Evolutionary conservation across 64 coral and sea anemone genomes (phyloP).

Genomic region (Dendrophyllia cribrosa): DNA sequence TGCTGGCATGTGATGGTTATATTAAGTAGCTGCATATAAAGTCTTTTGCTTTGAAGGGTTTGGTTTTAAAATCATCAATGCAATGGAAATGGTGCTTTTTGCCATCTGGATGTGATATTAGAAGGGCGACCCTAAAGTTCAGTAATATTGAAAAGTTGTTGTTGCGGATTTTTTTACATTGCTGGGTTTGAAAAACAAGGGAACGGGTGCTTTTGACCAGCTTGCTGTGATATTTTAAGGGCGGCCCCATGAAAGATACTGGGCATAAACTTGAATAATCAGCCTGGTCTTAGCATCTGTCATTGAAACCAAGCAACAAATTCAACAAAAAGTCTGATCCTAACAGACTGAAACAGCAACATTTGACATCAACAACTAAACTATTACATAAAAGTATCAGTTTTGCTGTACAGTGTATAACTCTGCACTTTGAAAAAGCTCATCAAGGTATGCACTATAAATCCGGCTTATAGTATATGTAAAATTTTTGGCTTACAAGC

Average conservation of each 20-base stretch:
- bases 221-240: no score
- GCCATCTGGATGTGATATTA: no score
- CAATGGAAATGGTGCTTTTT: no score
- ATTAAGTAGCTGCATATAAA: no score
- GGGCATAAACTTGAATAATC: slow-evolving; percentile 75
- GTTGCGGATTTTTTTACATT: neutral
- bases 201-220: no score
- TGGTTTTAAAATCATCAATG: no score
- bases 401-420: slow-evolving; percentile 17
- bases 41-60: no score
- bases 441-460: slow-evolving; percentile 22
- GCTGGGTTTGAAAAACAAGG: no score
- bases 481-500: neutral
- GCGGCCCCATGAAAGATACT: neutral
- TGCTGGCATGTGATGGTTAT: no score
- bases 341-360: slow-evolving; percentile 28
- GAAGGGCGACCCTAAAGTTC: no score
- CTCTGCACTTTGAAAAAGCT: slow-evolving; percentile 36
- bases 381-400: slow-evolving; percentile 42
- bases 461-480: slow-evolving; percentile 5
- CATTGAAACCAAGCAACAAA: slow-evolving; percentile 54
- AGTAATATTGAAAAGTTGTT: slow-evolving; percentile 23
- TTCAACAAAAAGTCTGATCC: neutral
- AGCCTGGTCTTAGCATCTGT: slow-evolving; percentile 81
- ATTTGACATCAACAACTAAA: slow-evolving; percentile 29